A percentile compares a stretch with the other conserved stretches of the same genome.
Conservation (phyloP, 2,797 vertebrate genomes). For the Anisognathus igniventris region DNA sequence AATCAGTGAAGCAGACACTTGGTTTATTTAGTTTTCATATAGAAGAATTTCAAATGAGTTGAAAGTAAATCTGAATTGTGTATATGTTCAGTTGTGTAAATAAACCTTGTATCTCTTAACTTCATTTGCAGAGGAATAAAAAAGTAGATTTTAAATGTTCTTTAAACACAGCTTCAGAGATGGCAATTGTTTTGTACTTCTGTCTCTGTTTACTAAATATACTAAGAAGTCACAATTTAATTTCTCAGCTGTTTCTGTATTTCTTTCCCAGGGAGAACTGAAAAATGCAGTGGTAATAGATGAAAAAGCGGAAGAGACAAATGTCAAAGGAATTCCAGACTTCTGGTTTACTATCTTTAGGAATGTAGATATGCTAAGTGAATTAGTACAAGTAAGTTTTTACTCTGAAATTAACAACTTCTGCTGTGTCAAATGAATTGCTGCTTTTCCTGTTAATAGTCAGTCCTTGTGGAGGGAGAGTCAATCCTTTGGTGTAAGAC, state of each 20-base stretch:
- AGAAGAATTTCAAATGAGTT: neutral
- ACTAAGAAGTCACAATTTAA: neutral
- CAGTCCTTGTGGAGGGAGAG: neutral
- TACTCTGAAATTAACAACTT: neutral
- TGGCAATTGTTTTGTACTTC: neutral
- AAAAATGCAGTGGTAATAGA: conserved; percentile 89
- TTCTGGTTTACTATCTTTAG: conserved; percentile 98
- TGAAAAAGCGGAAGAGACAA: conserved; percentile 83
- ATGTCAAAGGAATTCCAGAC: conserved; percentile 91
- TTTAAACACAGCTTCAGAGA: neutral
- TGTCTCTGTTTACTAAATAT: neutral
- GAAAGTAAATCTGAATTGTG: neutral
- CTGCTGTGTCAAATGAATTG: neutral
- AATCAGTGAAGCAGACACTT: neutral
- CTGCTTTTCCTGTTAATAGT: neutral
- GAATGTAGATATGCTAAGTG: conserved; percentile 93
- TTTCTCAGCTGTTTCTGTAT: neutral
- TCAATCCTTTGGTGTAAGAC: neutral
- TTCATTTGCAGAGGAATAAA: neutral
- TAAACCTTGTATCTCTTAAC: neutral
- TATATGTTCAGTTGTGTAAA: neutral
- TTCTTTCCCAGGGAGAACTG: conserved; percentile 82
- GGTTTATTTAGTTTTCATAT: neutral
- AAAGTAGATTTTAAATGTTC: neutral
- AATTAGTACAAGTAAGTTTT: conserved; percentile 86